These are phyloP conservation scores for Parotia lawesii DNA, from an alignment of 2,113 vertebrate species.

Conservation along the genomic window DNA sequence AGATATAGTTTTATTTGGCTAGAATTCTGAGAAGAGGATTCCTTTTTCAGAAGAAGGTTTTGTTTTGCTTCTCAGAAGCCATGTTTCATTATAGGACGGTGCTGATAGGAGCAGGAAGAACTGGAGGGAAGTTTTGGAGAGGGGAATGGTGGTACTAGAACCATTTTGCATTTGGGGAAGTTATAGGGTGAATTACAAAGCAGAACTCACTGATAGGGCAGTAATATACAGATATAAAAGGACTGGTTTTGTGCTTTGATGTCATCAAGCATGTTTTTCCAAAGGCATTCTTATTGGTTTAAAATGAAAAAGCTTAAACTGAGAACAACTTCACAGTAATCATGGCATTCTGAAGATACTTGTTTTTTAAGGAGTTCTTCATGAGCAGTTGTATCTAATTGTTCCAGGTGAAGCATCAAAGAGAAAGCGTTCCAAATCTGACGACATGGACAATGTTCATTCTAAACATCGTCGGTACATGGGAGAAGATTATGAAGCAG, in stretches of 20 bases:
- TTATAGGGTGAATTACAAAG: neutral
- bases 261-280: neutral
- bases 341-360: neutral
- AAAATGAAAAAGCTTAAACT: neutral
- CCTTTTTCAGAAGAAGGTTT: neutral
- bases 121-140: neutral
- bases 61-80: neutral
- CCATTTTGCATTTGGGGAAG: neutral
- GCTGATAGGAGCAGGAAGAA: neutral
- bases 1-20: neutral
- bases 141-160: neutral
- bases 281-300: neutral
- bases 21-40: neutral
- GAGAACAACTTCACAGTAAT: neutral
- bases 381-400: neutral
- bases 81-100: neutral
- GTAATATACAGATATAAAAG: neutral
- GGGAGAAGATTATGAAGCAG: conserved; percentile 84
- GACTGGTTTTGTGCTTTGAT: neutral
- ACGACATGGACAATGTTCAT: conserved; percentile 76
- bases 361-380: neutral
- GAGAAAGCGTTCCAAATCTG: conserved; percentile 80
- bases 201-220: neutral
- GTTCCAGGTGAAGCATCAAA: conserved; percentile 71
- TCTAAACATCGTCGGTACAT: conserved; percentile 75